These are phyloP conservation scores for Anastrepha ludens DNA, from an alignment of 1,140 invertebrate species.

Conservation along the genomic window DNA sequence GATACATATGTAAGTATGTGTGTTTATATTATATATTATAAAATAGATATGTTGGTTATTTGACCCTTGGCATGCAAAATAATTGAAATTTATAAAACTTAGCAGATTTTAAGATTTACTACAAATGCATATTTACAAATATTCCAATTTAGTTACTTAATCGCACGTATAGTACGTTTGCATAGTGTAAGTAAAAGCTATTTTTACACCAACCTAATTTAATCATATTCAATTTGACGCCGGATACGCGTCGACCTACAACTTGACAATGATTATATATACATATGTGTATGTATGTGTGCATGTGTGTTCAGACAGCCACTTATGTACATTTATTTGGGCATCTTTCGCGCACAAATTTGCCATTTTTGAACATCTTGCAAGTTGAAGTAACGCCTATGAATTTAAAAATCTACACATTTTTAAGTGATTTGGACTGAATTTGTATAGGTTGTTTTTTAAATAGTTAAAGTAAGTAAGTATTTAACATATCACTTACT, in stretches of 20 bases:
- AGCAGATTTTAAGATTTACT: too few relatives aligned
- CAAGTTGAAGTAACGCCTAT: background rate
- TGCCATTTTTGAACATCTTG: background rate
- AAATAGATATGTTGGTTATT: background rate
- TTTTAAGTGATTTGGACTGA: too few relatives aligned
- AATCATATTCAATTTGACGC: slow-evolving; percentile 48
- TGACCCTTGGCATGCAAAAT: background rate
- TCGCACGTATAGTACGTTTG: background rate
- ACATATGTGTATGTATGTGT: background rate
- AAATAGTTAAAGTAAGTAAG: background rate
- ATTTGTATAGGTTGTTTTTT: background rate
- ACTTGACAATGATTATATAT: slow-evolving; percentile 45
- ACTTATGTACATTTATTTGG: background rate
- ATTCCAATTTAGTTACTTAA: background rate
- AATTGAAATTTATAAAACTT: background rate
- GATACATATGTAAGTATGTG: background rate
- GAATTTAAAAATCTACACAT: background rate
- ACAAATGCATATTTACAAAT: too few relatives aligned
- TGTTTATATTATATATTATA: background rate
- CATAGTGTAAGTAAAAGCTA: background rate
- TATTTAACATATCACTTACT: background rate
- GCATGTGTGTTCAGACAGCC: background rate
- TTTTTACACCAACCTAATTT: slow-evolving; percentile 1
- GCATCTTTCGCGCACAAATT: slow-evolving; percentile 4
- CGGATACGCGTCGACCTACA: slow-evolving; percentile 43